Base-by-base conservation (phyloP, 2,888 invertebrate species). In the Halictus ligatus region DNA sequence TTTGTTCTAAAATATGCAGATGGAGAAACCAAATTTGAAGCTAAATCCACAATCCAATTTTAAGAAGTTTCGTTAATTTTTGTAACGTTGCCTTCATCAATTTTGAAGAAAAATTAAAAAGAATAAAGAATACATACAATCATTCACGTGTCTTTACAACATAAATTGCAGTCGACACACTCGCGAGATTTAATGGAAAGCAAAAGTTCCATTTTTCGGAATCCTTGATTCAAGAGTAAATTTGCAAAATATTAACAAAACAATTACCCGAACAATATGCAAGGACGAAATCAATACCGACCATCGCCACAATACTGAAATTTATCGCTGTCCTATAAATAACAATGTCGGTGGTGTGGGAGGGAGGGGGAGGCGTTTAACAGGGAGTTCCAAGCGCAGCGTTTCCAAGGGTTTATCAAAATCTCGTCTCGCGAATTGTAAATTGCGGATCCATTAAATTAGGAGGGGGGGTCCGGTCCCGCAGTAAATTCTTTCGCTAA, bases 401-500 rank as follows among this genome's bases (percentile, higher is more conserved):
- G 58, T 85, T 79, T 79, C 67, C 73, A 75, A 48, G 73, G 85
- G 75, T 76, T 80, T 84, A 85, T 85, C 85, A 83, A 85, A 85
- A 85, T 84, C 85, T 84, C 85, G 79, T 84, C 84, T 35, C 75
- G 79, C 84, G 75, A 29, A 54, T 58, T 60, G 77, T 85, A 85
- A 80, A 85, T 84, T 80, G 85, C 80, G 71, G 75, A 74, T 71
- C 80, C 80, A 84, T 85, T 85, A 84, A 85, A 84, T 85, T 84
- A 84, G 85, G 80, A 75, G 29, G 75, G 75, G 35, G 78, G 35
- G 78, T 79, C 79, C 84, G 48, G 69, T 58, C 48, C 50, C 50
- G 72, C 69, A 86, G 88, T 90, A 90, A 90, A 91, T 90, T 89
- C 82, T 81, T 72, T 75, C 50, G 83, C 89, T 85, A 88, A 88